Conservation (phyloP, 2,113 vertebrate genomes). For the Illadopsis cleaveri region DNA sequence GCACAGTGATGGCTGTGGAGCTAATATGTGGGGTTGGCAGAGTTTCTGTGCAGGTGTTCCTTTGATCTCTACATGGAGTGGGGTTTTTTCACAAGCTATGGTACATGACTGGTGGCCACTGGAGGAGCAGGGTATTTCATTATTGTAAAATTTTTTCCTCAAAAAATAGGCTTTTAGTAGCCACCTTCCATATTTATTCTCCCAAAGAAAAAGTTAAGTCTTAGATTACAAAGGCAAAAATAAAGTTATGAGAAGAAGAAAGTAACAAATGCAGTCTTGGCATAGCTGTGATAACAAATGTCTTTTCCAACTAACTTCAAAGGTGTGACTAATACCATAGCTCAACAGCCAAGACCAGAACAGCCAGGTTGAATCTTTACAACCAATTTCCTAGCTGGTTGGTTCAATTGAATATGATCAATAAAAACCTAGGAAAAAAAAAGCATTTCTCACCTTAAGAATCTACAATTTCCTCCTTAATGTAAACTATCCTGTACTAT, state of each 20-base stretch:
- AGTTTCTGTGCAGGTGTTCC: background rate
- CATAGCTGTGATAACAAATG: background rate
- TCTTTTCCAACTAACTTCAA: background rate
- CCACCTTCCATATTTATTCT: background rate
- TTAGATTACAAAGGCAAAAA: background rate
- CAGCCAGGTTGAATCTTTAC: background rate
- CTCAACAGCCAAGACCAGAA: background rate
- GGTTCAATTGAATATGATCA: background rate
- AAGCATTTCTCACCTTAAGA: background rate
- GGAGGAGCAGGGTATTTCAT: background rate
- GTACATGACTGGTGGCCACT: accelerated
- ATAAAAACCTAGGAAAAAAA: background rate
- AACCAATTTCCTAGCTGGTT: background rate
- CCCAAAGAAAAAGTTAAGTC: background rate
- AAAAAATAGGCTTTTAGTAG: background rate
- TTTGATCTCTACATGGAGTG: background rate
- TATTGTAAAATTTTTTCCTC: background rate
- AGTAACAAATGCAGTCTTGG: background rate
- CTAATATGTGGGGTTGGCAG: background rate
- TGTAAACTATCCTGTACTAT: no score
- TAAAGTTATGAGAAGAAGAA: background rate
- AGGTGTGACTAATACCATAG: background rate
- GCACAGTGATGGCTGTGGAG: background rate
- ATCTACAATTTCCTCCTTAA: background rate
- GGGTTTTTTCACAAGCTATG: background rate